Evolutionary conservation across 2,888 invertebrate species (phyloP), one percentile per base, ranked within the genome.

Genomic region (Synergus japonicus): DNA sequence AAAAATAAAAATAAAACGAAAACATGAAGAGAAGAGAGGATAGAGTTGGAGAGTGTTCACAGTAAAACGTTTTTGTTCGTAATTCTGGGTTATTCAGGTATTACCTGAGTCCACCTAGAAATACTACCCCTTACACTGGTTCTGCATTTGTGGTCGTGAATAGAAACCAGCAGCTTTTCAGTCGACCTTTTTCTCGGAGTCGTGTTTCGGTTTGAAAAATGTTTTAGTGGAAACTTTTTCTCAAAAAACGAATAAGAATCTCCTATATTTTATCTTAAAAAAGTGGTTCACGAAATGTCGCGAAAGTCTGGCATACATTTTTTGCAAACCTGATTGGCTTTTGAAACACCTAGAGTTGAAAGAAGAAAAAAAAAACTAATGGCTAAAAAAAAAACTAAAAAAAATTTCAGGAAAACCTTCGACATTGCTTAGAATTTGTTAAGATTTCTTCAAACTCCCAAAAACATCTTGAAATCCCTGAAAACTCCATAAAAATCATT

Each of bases 1-100:
- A 22, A 64, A 64, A 64, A 37, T 37, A 64, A 64, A 64, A 64
- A 7, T 29, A 37, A 64, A 64, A 58, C 12, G 58, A 13, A 58
- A 37, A 37, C 2, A 4, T 4, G 58, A 58, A 58, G 15, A 8
- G 58, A 58, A n/a, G 58, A 37, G 37, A 58, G 58, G 58, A 58
- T 15, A 22, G 22, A 22, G 22, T 58, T 13, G 15, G 58, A 58
- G 58, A n/a, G n/a, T 37, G 37, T 37, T 37, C 37, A 2, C 2
- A 37, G 4, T 37, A 4, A 37, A 58, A n/a, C 22, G 22, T 22
- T 22, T 22, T 22, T 22, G 22, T 22, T 22, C 22, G 22, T 22
- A 22, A 22, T 22, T 22, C 22, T 22, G 22, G 22, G 22, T 22
- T 22, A 22, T 22, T 22, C 22, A 22, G 22, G 58, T 58, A 58